These are phyloP conservation scores for Vireo altiloquus DNA, from an alignment of 2,113 vertebrate species.

Conservation along the genomic window DNA sequence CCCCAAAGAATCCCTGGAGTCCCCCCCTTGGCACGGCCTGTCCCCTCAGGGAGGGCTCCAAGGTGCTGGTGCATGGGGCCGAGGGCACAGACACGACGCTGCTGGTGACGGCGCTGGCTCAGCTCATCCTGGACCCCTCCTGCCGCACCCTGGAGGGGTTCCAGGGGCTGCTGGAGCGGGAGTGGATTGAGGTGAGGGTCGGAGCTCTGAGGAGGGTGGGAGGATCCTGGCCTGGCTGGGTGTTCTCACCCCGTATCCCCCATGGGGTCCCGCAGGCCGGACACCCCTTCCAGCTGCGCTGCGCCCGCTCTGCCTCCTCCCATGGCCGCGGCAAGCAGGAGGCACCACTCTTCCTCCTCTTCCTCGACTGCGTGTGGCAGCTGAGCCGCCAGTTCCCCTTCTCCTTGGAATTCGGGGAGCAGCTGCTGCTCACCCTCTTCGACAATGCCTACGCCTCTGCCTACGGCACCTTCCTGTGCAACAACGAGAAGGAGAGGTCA, in stretches of 20 bases:
- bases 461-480: conserved; percentile 88
- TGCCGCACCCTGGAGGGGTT: conserved; percentile 81
- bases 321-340: conserved; percentile 80
- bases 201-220: rapidly evolving
- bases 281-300: conserved; percentile 84
- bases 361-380: conserved; percentile 90
- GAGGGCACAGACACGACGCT: conserved; percentile 82
- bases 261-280: conserved; percentile 67
- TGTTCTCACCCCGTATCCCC: rapidly evolving
- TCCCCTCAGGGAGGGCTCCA: conserved; percentile 74
- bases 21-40: too few species aligned
- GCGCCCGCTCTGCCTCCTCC: conserved; percentile 77
- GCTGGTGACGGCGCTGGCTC: conserved; percentile 82
- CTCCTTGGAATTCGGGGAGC: conserved; percentile 81
- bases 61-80: conserved; percentile 80
- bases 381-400: conserved; percentile 83
- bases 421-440: conserved; percentile 79
- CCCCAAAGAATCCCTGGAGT: too few species aligned
- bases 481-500: conserved; percentile 81
- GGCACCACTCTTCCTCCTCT: conserved; percentile 82
- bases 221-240: rapidly evolving
- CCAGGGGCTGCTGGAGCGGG: conserved; percentile 82
- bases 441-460: conserved; percentile 80
- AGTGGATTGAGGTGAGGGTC: conserved; percentile 85
- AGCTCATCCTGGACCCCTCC: conserved; percentile 83